These are phyloP conservation scores for Poeciliopsis gracilis DNA, from an alignment of 2,797 vertebrate species.

Conservation along the genomic window DNA sequence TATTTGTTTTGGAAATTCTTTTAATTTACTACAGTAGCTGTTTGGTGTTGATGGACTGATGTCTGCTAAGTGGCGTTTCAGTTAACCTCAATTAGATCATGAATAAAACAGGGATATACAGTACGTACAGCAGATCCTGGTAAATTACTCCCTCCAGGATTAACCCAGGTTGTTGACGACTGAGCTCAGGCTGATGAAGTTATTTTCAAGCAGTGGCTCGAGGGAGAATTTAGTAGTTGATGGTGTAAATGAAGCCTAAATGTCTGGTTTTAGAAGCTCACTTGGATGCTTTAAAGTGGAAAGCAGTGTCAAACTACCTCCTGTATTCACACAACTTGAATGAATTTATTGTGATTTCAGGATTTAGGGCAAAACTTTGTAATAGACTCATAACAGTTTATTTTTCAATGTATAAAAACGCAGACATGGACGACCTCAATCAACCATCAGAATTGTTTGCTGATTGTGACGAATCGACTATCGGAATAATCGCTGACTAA, in stretches of 20 bases:
- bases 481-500: no score
- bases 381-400: neutral
- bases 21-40: neutral
- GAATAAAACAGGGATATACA: constrained; percentile 4
- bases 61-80: neutral
- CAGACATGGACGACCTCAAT: neutral
- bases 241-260: neutral
- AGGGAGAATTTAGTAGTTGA: neutral
- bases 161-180: neutral
- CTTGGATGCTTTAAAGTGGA: neutral
- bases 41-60: neutral
- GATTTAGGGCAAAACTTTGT: neutral
- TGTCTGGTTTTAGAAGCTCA: neutral
- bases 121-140: constrained; percentile 1
- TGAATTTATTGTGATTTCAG: no score
- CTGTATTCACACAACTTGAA: neutral
- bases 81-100: neutral
- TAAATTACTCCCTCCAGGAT: neutral
- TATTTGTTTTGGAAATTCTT: neutral
- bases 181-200: neutral
- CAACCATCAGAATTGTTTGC: neutral
- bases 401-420: neutral
- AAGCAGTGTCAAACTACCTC: neutral
- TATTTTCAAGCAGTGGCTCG: neutral
- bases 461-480: no score